phyloP scores from a whole-genome alignment of 1,140 invertebrate species.

The Homalodisca vitripennis region DNA sequence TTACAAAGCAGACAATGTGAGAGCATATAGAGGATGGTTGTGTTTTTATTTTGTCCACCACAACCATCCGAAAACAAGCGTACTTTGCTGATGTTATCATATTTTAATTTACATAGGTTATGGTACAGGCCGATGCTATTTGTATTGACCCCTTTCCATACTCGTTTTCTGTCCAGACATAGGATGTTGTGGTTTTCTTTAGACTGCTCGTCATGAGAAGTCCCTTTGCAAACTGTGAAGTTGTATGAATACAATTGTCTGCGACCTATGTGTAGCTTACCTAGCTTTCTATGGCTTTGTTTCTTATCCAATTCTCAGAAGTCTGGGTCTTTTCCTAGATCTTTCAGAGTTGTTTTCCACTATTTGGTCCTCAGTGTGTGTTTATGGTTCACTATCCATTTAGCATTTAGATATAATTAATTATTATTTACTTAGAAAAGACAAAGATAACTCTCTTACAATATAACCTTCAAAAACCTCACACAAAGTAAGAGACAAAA shows the following conservation, averaged over 20 bases:
- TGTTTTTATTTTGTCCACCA: conserved; percentile 35
- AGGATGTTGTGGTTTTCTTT: conserved; percentile 28
- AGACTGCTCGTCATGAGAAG: not conserved
- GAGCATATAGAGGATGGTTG: conserved; percentile 35
- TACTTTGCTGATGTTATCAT: conserved; percentile 29
- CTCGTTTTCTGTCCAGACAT: conserved; percentile 32
- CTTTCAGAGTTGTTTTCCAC: too few relatives aligned
- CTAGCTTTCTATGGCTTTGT: too few relatives aligned
- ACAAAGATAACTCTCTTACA: too few relatives aligned
- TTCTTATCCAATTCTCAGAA: too few relatives aligned
- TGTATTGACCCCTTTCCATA: conserved; percentile 25
- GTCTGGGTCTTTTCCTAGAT: too few relatives aligned
- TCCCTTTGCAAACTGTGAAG: conserved; percentile 32
- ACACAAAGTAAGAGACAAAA: too few relatives aligned
- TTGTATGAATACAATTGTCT: conserved; percentile 36
- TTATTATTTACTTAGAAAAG: too few relatives aligned
- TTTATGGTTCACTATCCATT: too few relatives aligned
- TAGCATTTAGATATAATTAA: too few relatives aligned
- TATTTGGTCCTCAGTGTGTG: too few relatives aligned
- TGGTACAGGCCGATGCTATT: conserved; percentile 35
- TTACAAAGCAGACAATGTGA: conserved; percentile 37
- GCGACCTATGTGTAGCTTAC: too few relatives aligned
- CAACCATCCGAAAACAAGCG: conserved; percentile 28
- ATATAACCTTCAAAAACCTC: too few relatives aligned
- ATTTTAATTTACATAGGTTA: conserved; percentile 28